phyloP scores from a whole-genome alignment of 2,113 vertebrate species.

The Rissa tridactyla region DNA sequence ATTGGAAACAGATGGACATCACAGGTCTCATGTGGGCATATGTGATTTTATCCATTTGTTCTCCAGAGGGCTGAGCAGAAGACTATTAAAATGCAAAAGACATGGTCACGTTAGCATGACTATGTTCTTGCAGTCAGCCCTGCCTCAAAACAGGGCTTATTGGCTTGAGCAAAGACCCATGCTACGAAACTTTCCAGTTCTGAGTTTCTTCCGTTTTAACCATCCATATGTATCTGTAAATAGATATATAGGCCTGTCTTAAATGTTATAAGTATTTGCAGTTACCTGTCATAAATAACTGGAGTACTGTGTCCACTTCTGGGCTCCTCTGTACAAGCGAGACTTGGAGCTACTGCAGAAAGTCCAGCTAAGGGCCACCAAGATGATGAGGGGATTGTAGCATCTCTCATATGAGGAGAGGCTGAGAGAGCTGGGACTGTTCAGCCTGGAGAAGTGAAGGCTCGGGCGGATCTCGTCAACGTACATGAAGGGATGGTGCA shows the following conservation, averaged over 20 bases:
- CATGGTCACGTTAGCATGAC: neutral
- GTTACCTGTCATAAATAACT: neutral
- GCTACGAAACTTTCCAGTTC: neutral
- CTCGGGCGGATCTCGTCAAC: neutral
- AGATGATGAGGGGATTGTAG: neutral
- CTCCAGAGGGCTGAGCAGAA: neutral
- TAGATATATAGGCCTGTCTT: neutral
- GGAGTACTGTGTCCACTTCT: neutral
- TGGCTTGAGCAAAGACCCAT: neutral
- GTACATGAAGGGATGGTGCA: neutral
- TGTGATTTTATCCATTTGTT: neutral
- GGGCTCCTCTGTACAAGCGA: neutral
- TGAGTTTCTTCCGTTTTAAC: neutral
- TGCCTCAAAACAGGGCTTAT: neutral
- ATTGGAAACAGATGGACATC: neutral
- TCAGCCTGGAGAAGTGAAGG: neutral
- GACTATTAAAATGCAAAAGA: neutral
- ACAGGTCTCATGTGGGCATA: neutral
- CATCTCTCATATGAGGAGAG: neutral
- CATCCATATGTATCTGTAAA: neutral
- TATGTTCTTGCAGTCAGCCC: neutral
- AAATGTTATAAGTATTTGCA: neutral
- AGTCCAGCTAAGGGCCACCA: neutral
- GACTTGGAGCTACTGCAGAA: neutral
- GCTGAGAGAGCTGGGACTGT: neutral